Conservation (phyloP, 1,140 invertebrate species). For the Nymphalis io region DNA sequence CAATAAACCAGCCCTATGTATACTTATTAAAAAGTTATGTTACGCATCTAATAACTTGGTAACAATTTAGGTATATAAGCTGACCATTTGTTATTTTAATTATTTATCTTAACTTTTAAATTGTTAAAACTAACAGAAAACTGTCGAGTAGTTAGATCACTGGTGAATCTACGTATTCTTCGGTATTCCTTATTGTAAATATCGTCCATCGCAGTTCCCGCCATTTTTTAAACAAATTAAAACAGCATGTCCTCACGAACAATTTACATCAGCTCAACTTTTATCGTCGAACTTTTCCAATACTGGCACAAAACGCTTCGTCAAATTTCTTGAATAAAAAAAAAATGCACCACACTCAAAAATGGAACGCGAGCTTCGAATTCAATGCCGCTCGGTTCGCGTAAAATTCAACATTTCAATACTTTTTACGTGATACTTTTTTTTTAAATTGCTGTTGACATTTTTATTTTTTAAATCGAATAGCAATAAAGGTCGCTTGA, state of each 20-base stretch:
- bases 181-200: slow-evolving; percentile 85
- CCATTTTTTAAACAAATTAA: slow-evolving; percentile 41
- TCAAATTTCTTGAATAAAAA: slow-evolving; percentile 14
- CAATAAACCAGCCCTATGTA: too few relatives aligned
- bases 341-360: slow-evolving; percentile 24
- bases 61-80: too few relatives aligned
- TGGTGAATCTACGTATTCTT: slow-evolving; percentile 83
- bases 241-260: slow-evolving; percentile 3
- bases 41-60: too few relatives aligned
- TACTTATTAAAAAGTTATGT: too few relatives aligned
- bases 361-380: slow-evolving; percentile 19
- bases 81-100: neutral
- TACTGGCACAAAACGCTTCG: slow-evolving; percentile 27
- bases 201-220: slow-evolving; percentile 63
- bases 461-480: slow-evolving; percentile 28
- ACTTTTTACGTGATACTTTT: slow-evolving; percentile 13
- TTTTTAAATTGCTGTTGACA: slow-evolving; percentile 14
- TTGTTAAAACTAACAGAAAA: slow-evolving; percentile 80
- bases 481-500: slow-evolving; percentile 40
- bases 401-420: slow-evolving; percentile 1
- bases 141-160: slow-evolving; percentile 82
- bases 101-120: slow-evolving; percentile 3
- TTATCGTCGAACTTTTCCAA: slow-evolving; percentile 44
- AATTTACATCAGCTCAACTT: slow-evolving; percentile 19
- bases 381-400: slow-evolving; percentile 4